Evolutionary conservation across 1,140 invertebrate species (phyloP), one percentile per base, ranked within the genome.

Genomic region (Ectropis grisescens): DNA sequence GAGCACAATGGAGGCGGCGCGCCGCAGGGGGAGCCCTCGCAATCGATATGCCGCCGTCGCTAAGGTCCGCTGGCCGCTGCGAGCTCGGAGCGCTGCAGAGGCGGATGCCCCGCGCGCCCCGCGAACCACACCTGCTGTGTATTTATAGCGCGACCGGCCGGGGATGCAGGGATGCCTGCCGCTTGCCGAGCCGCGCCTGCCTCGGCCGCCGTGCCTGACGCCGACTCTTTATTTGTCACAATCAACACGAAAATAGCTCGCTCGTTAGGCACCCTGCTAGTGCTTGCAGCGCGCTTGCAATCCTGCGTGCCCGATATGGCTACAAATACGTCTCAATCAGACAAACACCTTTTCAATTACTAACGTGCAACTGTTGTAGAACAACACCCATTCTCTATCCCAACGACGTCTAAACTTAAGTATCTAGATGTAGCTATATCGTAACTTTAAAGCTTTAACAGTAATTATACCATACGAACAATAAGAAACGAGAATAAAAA

Each of bases 11-110:
- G 62, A 52, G 66, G 62, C 69, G 68, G 61, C 71, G 66, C 68
- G 64, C 62, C 67, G 62, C 70, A 76, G 69, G 71, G 74, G 74
- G 74, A 74, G 67, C 69, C 74, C 65, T 79, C 69, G 69, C 69
- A 79, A 79, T 80, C 74, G 74, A 80, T 80, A 80, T 80, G 67
- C 58, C 71, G 74, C 58, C 71, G 74, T 69, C 69, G 74, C 71
- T 79, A 76, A 79, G 74, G 74, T 79, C 74, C 74, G 71, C 57
- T 74, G 74, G 74, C 68, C 70, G 72, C 59, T 72, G 65, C 55
- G 70, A 75, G 53, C 65, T 76, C 65, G 60, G 66, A 70, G 56
- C 62, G 62, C 67, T 75, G 68, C 61, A 67, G 68, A 75, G 70
- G 70, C 68, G 70, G 68, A 71, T 71, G 60, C 61, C 68, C 69